Evolutionary conservation across 2,797 vertebrate genomes (phyloP), one percentile per base, ranked within the genome.

Genomic region (Columba guinea): DNA sequence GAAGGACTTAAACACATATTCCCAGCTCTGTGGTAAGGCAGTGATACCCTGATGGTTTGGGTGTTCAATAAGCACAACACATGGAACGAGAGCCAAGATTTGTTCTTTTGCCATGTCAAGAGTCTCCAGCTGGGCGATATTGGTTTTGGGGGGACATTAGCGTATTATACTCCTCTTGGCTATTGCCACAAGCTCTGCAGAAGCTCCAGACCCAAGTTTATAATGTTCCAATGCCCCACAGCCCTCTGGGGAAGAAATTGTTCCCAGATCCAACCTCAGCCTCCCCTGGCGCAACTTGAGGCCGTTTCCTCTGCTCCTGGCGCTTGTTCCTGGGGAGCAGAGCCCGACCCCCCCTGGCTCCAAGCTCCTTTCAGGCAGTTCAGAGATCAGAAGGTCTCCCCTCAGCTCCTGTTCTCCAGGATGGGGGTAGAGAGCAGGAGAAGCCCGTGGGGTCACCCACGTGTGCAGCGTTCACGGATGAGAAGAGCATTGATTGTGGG

Each of bases 371-470:
- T 39, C 37, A 39, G 39, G 39, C 39, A 39, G 39, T 13, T 39
- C 39, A 13, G 39, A 39, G 39, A 39, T 39, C 39, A 39, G 39
- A 39, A 39, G 39, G 39, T 39, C 39, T 39, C 39, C 39, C 39
- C 39, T 39, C 39, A 39, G 39, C 39, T 39, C 39, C 39, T 39
- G 39, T 13, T 39, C 39, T 39, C 39, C 39, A 39, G 39, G 11
- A 39, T 39, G 30, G 6, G 35, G 26, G 2, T 32, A 49, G 39
- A 24, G 53, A 65, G 30, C 60, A 76, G 30, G 35, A 63, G 59
- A 68, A 56, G 60, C 9, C 14, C 0, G 0, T 26, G 39, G 58
- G 35, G 4, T 81, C 70, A 74, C 1, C 1, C 5, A 1, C 0
- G 3, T 17, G 15, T 5, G 32, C 44, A 21, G 23, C 1, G 1